Evolutionary conservation across 2,797 vertebrate genomes (phyloP), one percentile per base, ranked within the genome.

Genomic region (Enteromius fasciolatus): DNA sequence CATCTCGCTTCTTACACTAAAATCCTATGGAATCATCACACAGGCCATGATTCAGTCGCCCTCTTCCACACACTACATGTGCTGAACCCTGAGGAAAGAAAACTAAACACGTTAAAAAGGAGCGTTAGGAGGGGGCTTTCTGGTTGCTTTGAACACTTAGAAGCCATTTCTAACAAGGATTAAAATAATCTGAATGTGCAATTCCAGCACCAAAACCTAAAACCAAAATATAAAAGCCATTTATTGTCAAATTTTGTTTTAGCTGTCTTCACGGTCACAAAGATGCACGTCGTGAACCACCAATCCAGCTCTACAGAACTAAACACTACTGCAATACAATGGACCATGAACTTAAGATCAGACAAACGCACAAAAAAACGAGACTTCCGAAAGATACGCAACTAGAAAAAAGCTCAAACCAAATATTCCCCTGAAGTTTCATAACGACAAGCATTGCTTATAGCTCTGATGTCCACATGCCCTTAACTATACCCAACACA

Each of bases 391-490:
- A 64, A 66, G 28, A 52, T 10, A 15, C 25, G 18, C 23, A 57
- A 25, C 23, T 12, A 68, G 31, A 66, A 50, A 78, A 57, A 52
- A 73, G 3, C 63, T 54, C 46, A 67, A 66, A n/a, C 39, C 75
- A 66, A 82, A 64, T 36, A 52, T 25, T 31, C 5, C 57, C 61
- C 46, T 54, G 11, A 81, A 41, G 15, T 11, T 54, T 18, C 54
- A 7, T 52, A 69, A 15, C 25, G 20, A 14, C 88, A 92, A 90
- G 87, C 78, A n/a, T 91, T 48, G 91, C 90, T 86, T 89, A 88
- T 85, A 80, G 86, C 67, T 11, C 20, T 7, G 12, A 66, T 31
- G 15, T 77, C 76, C 75, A 85, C 84, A 87, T 63, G 46, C 39
- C 76, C 46, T 44, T 18, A 86, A 69, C 83, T n/a, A 76, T 48